Base-by-base conservation (phyloP, 1,140 invertebrate species). In the Pachyrhynchus sulphureomaculatus region DNA sequence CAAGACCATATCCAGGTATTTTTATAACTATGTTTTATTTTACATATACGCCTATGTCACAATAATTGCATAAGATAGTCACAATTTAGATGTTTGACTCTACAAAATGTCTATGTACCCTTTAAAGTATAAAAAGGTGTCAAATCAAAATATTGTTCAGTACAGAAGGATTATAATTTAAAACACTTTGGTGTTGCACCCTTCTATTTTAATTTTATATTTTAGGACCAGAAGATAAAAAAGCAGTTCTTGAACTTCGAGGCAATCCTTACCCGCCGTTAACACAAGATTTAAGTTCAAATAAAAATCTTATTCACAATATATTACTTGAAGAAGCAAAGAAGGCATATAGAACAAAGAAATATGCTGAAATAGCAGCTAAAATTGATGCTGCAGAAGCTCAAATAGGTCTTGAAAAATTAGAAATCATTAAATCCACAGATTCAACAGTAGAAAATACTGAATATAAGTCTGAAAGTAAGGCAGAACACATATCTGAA, bases 241-340 rank as follows among this genome's bases (percentile, higher is more conserved):
- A 78, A 69, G 84, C 84, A 33, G 81, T 95, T 47, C 76, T 96
- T 47, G 93, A 96, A 81, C 78, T 95, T 2, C 83, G 83, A 80
- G 91, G 90, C 75, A 85, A 86, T 76, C 84, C 86, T 3, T 89
- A 82, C 69, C 87, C 87, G 29, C 67, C 80, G 4, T 70, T 89
- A 20, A 62, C 72, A n/a, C 78, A 78, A 9, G 82, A 84, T 70
- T 75, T 76, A 34, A 67, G 70, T 21, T 76, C 78, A 32, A 88
- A 87, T 69, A 80, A 81, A 64, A 80, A 81, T 72, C 75, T 87
- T n/a, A 80, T 89, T 53, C 87, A 88, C 68, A 89, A 89, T 76
- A 78, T 89, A 17, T 68, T 89, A 5, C 73, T 89, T 51, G 86
- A 88, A 71, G 87, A 88, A 67, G 87, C 87, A n/a, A 86, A 83